phyloP scores from a whole-genome alignment of 2,113 vertebrate genomes.

The Pycnonotus jocosus region DNA sequence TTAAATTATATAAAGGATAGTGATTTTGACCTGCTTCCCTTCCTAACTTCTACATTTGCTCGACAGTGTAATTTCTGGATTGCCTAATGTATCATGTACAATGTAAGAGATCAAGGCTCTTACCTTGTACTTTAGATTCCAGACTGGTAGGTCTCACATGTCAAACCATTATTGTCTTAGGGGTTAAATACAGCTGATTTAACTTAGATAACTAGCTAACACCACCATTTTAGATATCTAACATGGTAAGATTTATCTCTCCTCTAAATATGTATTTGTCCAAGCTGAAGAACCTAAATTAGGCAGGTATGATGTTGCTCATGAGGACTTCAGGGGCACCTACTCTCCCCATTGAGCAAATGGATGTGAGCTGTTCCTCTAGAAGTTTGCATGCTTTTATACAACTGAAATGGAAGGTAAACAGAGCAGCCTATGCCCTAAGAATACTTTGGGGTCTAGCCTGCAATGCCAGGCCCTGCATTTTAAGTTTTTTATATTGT shows the following conservation, averaged over 20 bases:
- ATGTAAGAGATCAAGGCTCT: neutral
- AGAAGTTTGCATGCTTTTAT: neutral
- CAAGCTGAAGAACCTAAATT: neutral
- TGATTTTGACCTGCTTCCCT: neutral
- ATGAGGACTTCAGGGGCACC: neutral
- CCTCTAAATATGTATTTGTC: neutral
- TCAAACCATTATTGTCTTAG: neutral
- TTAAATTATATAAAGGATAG: neutral
- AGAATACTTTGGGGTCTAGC: neutral
- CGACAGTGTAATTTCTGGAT: neutral
- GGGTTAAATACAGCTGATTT: neutral
- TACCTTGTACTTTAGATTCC: neutral
- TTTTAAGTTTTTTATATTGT: neutral
- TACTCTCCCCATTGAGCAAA: neutral
- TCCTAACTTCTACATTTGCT: neutral
- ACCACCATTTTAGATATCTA: neutral
- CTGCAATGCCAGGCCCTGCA: neutral
- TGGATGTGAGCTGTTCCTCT: neutral
- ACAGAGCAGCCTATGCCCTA: neutral
- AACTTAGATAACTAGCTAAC: neutral
- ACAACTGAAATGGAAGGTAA: neutral
- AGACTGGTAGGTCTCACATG: neutral
- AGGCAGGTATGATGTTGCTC: neutral
- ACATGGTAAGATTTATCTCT: neutral
- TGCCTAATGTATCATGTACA: neutral